These are phyloP conservation scores for Nanorana parkeri DNA, from an alignment of 2,113 vertebrate genomes.

Conservation along the genomic window DNA sequence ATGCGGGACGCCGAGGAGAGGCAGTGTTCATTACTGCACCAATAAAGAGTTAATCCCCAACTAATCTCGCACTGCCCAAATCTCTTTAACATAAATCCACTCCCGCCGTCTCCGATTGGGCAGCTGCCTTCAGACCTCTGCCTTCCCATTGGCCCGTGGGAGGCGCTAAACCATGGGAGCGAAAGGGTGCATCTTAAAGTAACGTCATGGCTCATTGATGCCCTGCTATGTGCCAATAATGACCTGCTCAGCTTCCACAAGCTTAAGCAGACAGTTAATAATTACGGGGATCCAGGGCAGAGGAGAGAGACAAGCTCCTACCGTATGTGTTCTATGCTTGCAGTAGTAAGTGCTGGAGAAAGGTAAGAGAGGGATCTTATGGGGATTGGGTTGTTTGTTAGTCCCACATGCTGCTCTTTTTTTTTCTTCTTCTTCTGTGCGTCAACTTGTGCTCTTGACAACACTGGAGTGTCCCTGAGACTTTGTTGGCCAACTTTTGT, in stretches of 20 bases:
- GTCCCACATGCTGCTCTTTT: not conserved
- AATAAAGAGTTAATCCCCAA: constrained; percentile 19
- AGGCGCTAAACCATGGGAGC: constrained; percentile 55
- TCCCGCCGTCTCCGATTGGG: constrained; percentile 60
- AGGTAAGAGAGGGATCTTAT: constrained; percentile 38
- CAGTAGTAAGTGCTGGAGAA: not conserved
- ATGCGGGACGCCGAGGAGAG: not conserved
- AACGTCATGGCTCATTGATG: constrained; percentile 66
- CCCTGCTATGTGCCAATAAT: constrained; percentile 65
- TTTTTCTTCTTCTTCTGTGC: no score
- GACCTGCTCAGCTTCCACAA: constrained; percentile 59
- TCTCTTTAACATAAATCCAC: constrained; percentile 20
- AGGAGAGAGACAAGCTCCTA: not conserved
- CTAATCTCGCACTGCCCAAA: no score
- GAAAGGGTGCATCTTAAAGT: constrained; percentile 53
- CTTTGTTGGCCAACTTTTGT: constrained; percentile 57
- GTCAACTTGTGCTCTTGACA: constrained; percentile 4
- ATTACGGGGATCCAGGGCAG: constrained; percentile 35
- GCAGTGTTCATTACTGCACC: not conserved
- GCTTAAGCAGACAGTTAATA: constrained; percentile 30
- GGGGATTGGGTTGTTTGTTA: not conserved
- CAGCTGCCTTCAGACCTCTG: not conserved
- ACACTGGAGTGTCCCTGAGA: constrained; percentile 41
- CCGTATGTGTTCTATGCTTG: constrained; percentile 29
- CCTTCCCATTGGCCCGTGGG: not conserved